Evolutionary conservation across 2,113 vertebrate species (phyloP), one percentile per base, ranked within the genome.

Genomic region (Halichoerus grypus): DNA sequence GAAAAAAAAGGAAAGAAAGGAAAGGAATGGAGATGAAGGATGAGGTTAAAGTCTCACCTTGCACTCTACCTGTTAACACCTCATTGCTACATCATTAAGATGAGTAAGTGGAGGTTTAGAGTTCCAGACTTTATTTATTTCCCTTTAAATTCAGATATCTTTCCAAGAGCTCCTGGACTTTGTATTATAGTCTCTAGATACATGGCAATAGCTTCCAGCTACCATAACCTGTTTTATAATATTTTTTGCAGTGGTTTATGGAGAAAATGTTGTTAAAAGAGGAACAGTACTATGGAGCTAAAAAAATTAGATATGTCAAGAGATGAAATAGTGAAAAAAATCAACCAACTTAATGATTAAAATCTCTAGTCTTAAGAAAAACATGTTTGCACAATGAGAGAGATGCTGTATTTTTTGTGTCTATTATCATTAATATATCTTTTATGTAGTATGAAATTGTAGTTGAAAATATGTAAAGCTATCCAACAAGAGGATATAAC

Each of bases 101-200:
- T 86, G 53, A 95, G n/a, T 74, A 77, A 94, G 93, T 82, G 28
- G 59, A 85, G 36, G 13, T 72, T 93, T 91, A 51, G n/a, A 16
- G 28, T 91, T 97, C 95, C 91, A 96, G 72, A 46, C 36, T 93
- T 96, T 89, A 95, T 93, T 92, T 97, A 95, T 96, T 95, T 95
- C 59, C 22, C 49, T 53, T 96, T 92, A 95, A 97, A 97, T 97
- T 94, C 15, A n/a, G 72, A 79, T 86, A 39, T 59, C 80, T 97
- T 95, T 96, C 77, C 85, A 97, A 80, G 93, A 95, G 72, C 51
- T 96, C 22, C 96, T 91, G 77, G 72, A 74, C 55, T 95, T 93
- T 76, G 19, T 86, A 77, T 93, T 94, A 89, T 63, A 95, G 83
- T 95, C 57, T 94, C 81, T 61, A 97, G 76, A 94, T 93, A 91